These are phyloP conservation scores for Macrobrachium rosenbergii DNA, from an alignment of 1,140 invertebrate genomes.

Conservation along the genomic window DNA sequence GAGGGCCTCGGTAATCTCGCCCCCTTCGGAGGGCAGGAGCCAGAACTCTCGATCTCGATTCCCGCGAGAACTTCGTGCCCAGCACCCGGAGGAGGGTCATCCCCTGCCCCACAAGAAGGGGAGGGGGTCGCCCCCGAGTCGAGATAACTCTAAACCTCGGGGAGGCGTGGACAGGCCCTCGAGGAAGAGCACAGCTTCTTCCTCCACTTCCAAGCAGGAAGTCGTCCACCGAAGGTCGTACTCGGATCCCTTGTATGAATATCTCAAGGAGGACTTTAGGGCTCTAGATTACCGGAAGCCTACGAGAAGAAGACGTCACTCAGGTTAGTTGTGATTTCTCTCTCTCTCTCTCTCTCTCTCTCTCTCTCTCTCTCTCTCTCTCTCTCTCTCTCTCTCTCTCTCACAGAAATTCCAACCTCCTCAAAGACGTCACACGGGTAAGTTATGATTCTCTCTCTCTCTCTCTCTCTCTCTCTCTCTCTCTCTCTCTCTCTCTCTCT, in stretches of 20 bases:
- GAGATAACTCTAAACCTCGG: neutral
- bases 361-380: too few relatives aligned
- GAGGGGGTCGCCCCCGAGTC: neutral
- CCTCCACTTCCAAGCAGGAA: neutral
- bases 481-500: neutral
- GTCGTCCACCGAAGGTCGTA: slow-evolving; percentile 43
- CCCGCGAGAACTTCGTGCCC: too few relatives aligned
- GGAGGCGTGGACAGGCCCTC: neutral
- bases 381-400: neutral
- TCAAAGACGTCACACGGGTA: too few relatives aligned
- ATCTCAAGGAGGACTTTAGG: slow-evolving; percentile 35
- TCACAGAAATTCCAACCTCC: too few relatives aligned
- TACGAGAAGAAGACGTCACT: slow-evolving; percentile 32
- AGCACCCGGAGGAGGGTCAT: too few relatives aligned
- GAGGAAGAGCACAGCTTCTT: neutral
- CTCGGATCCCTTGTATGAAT: slow-evolving; percentile 55
- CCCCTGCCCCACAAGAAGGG: neutral
- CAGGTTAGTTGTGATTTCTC: slow-evolving; percentile 35
- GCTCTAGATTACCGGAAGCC: neutral
- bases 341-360: neutral
- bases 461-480: neutral
- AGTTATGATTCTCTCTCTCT: neutral
- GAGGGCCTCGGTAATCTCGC: too few relatives aligned
- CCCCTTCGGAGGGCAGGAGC: too few relatives aligned
- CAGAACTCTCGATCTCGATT: too few relatives aligned